Evolutionary conservation across 2,113 vertebrate genomes (phyloP).

Genomic region (Ailurus styani): DNA sequence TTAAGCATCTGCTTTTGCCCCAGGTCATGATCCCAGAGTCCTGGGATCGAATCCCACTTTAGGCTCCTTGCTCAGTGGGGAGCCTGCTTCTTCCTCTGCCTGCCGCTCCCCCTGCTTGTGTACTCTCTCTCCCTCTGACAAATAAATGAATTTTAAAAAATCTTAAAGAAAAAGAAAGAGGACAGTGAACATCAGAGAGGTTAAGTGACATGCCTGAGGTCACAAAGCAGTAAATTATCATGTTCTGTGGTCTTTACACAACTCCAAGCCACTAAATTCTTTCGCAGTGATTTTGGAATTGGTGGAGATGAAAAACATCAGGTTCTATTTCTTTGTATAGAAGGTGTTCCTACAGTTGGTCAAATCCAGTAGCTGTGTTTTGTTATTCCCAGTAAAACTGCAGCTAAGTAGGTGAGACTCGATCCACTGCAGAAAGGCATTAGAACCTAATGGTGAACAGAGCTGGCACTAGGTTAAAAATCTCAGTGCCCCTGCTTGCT

Average conservation of each 20-base stretch:
- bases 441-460: not conserved
- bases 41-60: not conserved
- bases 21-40: not conserved
- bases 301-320: not conserved
- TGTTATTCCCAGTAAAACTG: not conserved
- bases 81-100: not conserved
- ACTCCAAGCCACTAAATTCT: not conserved
- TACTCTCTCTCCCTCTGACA: not conserved
- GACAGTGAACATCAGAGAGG: not conserved
- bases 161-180: not conserved
- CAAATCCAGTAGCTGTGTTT: not conserved
- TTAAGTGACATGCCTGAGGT: not conserved
- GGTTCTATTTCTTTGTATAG: constrained; percentile 8
- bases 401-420: not conserved
- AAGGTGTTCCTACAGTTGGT: not conserved
- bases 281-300: constrained; percentile 4
- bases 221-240: not conserved
- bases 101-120: not conserved
- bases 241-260: not conserved
- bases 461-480: not conserved
- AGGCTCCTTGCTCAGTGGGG: not conserved
- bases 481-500: not conserved
- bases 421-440: not conserved
- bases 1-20: not conserved
- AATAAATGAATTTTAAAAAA: not conserved